Base-by-base conservation (phyloP, 2,888 invertebrate genomes). In the Diplolepis rosae region DNA sequence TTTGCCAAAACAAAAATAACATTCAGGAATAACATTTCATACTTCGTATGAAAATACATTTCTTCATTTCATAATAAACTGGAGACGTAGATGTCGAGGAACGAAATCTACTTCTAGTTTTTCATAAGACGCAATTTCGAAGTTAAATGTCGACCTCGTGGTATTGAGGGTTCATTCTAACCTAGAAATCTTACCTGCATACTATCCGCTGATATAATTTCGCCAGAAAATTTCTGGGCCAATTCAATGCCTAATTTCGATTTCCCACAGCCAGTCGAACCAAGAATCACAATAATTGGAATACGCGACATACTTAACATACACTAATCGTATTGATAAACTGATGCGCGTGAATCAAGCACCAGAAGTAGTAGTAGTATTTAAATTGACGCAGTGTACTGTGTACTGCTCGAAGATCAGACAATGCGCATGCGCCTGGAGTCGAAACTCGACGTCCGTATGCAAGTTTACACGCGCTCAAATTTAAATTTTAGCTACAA, bases 141-240 rank as follows among this genome's bases (percentile, higher is more conserved):
- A 32, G 9, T 18, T 9, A 30, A 30, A 30, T 15, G 11, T 1
- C 15, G 35, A 39, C 39, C 61, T 24, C 39, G 39, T 61, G 35
- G 75, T 69, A 69, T n/a, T 75, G 70, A 48, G 18, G n/a, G 4
- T 24, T 22, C 66, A n/a, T 45, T 22, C 1, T 42, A 27, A 45
- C 27, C 35, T 42, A 68, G 48, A 52, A 28, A 7, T 9, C 84
- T 82, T 83, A 97, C 97, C 94, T 99, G 99, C 98, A 99, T 99
- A 22, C 99, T 98, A 92, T 99, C 99, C 0, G 98, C 98, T 85
- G 98, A 98, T 73, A 99, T 95, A 71, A 99, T 94, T 92, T 99
- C 98, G 28, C 97, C 95, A 78, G 91, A 91, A 89, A 95, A 97
- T 85, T 91, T 93, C 83, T 93, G 92, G 0, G 98, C 98, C 77